Conservation (phyloP, 2,888 invertebrate species). For the Mimachlamys varia region DNA sequence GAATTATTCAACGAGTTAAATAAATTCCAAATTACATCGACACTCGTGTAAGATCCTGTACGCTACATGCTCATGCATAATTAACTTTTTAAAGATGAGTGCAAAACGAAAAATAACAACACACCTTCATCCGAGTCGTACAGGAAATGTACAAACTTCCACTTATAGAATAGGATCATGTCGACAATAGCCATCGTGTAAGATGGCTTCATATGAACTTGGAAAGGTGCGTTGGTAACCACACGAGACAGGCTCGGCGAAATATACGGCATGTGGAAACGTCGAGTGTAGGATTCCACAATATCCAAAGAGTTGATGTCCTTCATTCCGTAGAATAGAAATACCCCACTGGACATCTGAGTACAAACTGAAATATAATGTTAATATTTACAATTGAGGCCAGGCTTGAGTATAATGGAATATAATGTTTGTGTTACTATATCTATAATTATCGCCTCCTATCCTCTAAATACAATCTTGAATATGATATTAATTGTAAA, state of each 20-base stretch:
- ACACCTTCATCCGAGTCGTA: conserved; percentile 73
- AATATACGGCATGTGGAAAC: conserved; percentile 74
- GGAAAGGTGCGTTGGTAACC: conserved; percentile 83
- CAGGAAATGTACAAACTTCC: conserved; percentile 67
- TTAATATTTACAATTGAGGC: neutral
- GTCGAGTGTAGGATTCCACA: conserved; percentile 66
- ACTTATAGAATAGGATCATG: conserved; percentile 66
- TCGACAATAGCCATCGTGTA: conserved; percentile 87
- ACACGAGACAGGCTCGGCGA: conserved; percentile 62
- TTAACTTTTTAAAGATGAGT: too few species aligned
- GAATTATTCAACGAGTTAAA: too few species aligned
- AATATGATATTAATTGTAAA: too few species aligned
- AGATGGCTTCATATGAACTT: conserved; percentile 90
- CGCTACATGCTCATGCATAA: too few species aligned
- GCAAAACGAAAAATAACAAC: neutral
- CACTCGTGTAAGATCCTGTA: too few species aligned
- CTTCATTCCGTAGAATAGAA: conserved; percentile 70
- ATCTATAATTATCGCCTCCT: too few species aligned
- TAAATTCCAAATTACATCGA: too few species aligned
- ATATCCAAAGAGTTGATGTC: conserved; percentile 64
- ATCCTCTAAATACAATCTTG: too few species aligned
- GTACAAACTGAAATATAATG: conserved; percentile 66
- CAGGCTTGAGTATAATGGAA: too few species aligned
- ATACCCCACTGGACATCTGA: conserved; percentile 69
- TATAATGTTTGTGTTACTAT: too few species aligned